These are phyloP conservation scores for Cyphomyrmex costatus DNA, from an alignment of 1,140 invertebrate genomes.

Conservation along the genomic window DNA sequence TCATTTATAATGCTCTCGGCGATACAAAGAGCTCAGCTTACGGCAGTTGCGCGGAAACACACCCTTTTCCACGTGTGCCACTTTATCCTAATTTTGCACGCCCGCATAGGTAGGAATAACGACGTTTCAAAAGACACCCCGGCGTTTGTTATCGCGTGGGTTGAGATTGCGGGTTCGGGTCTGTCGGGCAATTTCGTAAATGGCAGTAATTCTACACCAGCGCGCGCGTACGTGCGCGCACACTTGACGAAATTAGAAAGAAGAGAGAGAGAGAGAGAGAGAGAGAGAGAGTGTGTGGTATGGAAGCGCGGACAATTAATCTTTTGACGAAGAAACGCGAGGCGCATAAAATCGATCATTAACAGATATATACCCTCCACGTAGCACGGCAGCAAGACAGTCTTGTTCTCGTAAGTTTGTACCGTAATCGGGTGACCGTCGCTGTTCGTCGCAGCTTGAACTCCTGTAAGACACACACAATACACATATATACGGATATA, in stretches of 20 bases:
- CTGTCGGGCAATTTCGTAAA: constrained; percentile 8
- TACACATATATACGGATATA: background rate
- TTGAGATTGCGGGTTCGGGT: constrained; percentile 1
- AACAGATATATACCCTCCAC: constrained; percentile 86
- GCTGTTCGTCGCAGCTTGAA: constrained; percentile 23
- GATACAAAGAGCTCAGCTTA: background rate
- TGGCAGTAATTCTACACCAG: background rate
- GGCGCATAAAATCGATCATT: constrained; percentile 10
- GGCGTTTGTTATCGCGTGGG: constrained; percentile 24
- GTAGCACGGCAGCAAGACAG: constrained; percentile 91
- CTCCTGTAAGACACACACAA: constrained; percentile 49
- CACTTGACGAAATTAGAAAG: constrained; percentile 6
- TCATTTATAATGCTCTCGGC: constrained; percentile 6
- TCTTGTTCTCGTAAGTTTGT: constrained; percentile 91
- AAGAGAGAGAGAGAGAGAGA: background rate
- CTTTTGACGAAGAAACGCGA: background rate
- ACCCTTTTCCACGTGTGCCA: constrained; percentile 18
- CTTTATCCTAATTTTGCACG: constrained; percentile 53
- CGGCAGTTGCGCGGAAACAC: background rate
- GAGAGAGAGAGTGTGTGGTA: too few species aligned
- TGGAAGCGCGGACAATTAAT: constrained; percentile 22
- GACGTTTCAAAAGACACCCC: constrained; percentile 26
- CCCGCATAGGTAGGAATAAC: constrained; percentile 46
- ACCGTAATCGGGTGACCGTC: constrained; percentile 88
- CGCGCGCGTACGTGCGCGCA: background rate